Conservation (phyloP, 2,113 vertebrate species). For the Sinocyclocheilus anophthalmus region DNA sequence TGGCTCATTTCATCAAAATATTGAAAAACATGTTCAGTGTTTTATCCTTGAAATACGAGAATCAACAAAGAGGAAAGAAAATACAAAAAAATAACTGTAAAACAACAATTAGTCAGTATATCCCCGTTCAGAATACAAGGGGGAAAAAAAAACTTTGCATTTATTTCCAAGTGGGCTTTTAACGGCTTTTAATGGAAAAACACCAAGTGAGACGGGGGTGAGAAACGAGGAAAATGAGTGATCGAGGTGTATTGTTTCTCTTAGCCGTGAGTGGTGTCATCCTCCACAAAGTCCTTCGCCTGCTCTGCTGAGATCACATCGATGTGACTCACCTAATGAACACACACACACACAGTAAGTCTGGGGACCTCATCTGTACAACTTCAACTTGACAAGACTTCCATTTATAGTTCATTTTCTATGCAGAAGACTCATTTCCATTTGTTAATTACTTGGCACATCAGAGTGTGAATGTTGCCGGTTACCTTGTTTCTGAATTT, state of each 20-base stretch:
- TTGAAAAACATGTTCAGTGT: conserved; percentile 41
- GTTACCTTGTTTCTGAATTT: conserved; percentile 99
- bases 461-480: not conserved
- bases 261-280: conserved; percentile 97
- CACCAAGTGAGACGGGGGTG: not conserved
- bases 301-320: conserved; percentile 99
- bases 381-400: conserved; percentile 4
- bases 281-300: conserved; percentile 99
- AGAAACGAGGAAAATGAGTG: conserved; percentile 33
- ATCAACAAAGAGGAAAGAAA: conserved; percentile 10
- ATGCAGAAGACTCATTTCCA: not conserved
- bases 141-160: not conserved
- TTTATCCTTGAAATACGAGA: conserved; percentile 28
- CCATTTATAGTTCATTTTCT: not conserved
- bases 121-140: not conserved
- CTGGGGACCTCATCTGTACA: not conserved
- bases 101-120: conserved; percentile 3
- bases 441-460: not conserved
- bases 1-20: conserved; percentile 23
- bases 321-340: conserved; percentile 94
- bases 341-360: not conserved
- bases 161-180: not conserved
- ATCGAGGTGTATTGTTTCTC: not conserved
- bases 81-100: conserved; percentile 29
- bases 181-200: not conserved